phyloP scores from a whole-genome alignment of 2,113 vertebrate species.

The Alligator mississippiensis region DNA sequence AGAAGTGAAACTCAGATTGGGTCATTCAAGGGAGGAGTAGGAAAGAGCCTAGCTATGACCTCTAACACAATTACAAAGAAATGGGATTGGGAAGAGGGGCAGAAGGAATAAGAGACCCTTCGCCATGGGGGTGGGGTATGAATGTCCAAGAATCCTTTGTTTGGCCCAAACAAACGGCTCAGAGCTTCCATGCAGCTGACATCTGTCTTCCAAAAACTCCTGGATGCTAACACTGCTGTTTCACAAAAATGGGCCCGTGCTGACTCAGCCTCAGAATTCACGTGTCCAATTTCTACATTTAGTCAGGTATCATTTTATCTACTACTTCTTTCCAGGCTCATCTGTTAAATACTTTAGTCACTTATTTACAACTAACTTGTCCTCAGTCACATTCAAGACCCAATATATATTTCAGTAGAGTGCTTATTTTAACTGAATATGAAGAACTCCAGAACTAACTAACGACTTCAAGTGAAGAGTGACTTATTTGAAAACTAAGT shows the following conservation, averaged over 20 bases:
- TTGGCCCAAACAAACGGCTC: background rate
- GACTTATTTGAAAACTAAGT: too few relatives aligned
- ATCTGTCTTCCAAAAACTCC: background rate
- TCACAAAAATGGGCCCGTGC: rapidly evolving
- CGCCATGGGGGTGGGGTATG: background rate
- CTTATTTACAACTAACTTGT: background rate
- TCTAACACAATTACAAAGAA: background rate
- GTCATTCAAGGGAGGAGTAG: background rate
- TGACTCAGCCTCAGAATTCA: background rate
- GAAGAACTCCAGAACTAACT: background rate
- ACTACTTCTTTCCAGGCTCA: background rate
- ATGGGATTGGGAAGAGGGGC: background rate
- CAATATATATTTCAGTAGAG: background rate
- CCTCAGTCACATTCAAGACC: rapidly evolving
- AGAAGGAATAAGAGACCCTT: background rate
- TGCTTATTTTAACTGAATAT: background rate
- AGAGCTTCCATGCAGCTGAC: background rate
- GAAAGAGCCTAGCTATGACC: too few relatives aligned
- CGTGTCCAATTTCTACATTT: background rate
- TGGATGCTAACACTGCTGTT: background rate
- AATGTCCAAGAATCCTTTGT: background rate
- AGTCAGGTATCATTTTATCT: background rate
- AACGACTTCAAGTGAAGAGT: too few relatives aligned
- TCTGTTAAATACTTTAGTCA: background rate
- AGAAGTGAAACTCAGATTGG: background rate